Evolutionary conservation across 2,113 vertebrate species (phyloP).

Genomic region (Speoplatyrhinus poulsoni): DNA sequence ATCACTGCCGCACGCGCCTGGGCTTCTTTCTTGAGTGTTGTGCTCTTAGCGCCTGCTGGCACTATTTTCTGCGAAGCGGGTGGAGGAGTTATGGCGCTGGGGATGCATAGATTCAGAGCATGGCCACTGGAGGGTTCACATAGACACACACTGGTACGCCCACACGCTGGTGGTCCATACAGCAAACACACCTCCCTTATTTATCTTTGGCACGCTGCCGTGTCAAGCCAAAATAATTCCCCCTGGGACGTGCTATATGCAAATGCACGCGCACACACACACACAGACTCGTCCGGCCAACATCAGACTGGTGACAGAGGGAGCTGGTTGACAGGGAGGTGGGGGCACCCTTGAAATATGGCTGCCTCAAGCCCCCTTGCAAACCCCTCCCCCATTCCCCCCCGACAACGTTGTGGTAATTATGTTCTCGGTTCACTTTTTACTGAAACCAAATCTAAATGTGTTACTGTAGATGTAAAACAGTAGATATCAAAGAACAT

Average conservation of each 20-base stretch:
- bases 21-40: constrained; percentile 25
- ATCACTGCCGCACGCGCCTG: background rate
- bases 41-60: constrained; percentile 55
- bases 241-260: constrained; percentile 24
- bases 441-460: too few relatives aligned
- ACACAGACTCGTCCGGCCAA: constrained; percentile 5
- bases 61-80: background rate
- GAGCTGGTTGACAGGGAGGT: constrained; percentile 41
- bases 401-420: constrained; percentile 15
- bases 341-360: constrained; percentile 53
- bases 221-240: constrained; percentile 44
- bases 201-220: constrained; percentile 44
- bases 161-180: background rate
- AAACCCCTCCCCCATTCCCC: background rate
- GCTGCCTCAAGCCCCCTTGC: constrained; percentile 14
- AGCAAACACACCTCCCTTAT: constrained; percentile 24
- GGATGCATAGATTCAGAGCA: constrained; percentile 3
- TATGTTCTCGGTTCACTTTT: too few relatives aligned
- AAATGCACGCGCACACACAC: background rate
- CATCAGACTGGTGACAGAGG: constrained; percentile 40
- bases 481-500: constrained; percentile 1
- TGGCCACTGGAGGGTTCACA: background rate
- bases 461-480: too few relatives aligned
- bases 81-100: background rate
- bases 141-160: background rate